Percentiles rank a stretch among this genome's conserved stretches.
phyloP scores from a whole-genome alignment of 2,888 invertebrate species.

The Euzophera pinguis region DNA sequence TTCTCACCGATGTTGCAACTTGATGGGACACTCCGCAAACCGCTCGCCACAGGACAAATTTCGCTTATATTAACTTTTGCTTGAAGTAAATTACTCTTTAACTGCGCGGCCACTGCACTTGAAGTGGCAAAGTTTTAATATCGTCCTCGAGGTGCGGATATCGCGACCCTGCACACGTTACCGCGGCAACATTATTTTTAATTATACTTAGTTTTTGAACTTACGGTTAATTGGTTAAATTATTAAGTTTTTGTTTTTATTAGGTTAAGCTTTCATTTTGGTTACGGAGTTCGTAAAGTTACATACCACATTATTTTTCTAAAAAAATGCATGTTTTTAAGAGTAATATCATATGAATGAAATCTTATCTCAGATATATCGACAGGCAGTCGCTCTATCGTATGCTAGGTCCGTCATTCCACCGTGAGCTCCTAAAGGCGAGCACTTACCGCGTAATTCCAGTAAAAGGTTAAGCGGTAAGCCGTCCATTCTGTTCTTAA shows the following conservation, averaged over 20 bases:
- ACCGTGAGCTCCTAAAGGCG: slow-evolving; percentile 48
- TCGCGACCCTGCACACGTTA: slow-evolving; percentile 26
- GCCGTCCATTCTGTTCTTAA: slow-evolving; percentile 64
- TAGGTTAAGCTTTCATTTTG: neutral
- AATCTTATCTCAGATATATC: neutral
- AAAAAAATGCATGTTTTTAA: too few species aligned
- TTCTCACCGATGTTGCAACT: slow-evolving; percentile 47
- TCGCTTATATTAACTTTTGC: slow-evolving; percentile 76
- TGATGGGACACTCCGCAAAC: slow-evolving; percentile 49
- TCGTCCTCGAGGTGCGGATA: slow-evolving; percentile 43
- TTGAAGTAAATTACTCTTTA: slow-evolving; percentile 68
- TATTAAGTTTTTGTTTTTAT: too few species aligned
- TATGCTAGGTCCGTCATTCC: slow-evolving; percentile 44
- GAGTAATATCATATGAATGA: too few species aligned
- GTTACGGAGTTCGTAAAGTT: neutral
- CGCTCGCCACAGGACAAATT: slow-evolving; percentile 68
- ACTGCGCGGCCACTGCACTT: slow-evolving; percentile 67
- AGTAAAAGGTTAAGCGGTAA: slow-evolving; percentile 62
- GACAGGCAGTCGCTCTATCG: slow-evolving; percentile 23
- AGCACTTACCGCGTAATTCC: slow-evolving; percentile 69
- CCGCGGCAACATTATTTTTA: slow-evolving; percentile 30
- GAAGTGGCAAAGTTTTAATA: slow-evolving; percentile 74
- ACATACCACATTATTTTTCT: too few species aligned
- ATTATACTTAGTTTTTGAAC: slow-evolving; percentile 29
- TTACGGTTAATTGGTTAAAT: slow-evolving; percentile 15